Evolutionary conservation across 2,113 vertebrate species (phyloP).

Genomic region (Microcebus murinus): DNA sequence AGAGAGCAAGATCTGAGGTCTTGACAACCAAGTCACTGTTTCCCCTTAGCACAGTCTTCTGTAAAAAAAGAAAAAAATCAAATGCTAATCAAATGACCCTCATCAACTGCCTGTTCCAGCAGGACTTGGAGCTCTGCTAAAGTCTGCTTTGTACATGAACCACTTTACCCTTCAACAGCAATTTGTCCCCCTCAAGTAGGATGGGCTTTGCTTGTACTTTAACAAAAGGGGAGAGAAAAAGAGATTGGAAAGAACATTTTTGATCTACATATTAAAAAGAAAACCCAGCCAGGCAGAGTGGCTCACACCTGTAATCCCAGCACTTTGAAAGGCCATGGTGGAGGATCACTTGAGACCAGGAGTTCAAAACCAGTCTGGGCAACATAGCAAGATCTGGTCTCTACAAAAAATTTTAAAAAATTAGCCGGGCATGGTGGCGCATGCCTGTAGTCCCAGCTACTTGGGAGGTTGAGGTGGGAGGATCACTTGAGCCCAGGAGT

Average conservation of each 20-base stretch:
- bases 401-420: too few relatives aligned
- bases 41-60: not conserved
- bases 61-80: not conserved
- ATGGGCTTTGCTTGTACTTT: conserved; percentile 24
- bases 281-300: not conserved
- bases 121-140: not conserved
- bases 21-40: not conserved
- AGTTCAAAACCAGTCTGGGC: too few relatives aligned
- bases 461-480: too few relatives aligned
- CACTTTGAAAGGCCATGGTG: too few relatives aligned
- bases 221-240: not conserved
- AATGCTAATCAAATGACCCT: not conserved
- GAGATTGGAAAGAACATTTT: not conserved
- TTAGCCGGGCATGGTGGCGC: too few relatives aligned
- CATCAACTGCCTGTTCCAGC: not conserved
- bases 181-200: not conserved
- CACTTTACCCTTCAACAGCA: not conserved
- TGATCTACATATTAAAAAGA: not conserved
- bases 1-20: conserved; percentile 19
- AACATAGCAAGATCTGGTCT: too few relatives aligned
- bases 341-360: too few relatives aligned
- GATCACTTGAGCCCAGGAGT: too few relatives aligned
- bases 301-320: too few relatives aligned
- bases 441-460: too few relatives aligned
- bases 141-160: not conserved